phyloP scores from a whole-genome alignment of 2,113 vertebrate species.

The Malurus elegans region DNA sequence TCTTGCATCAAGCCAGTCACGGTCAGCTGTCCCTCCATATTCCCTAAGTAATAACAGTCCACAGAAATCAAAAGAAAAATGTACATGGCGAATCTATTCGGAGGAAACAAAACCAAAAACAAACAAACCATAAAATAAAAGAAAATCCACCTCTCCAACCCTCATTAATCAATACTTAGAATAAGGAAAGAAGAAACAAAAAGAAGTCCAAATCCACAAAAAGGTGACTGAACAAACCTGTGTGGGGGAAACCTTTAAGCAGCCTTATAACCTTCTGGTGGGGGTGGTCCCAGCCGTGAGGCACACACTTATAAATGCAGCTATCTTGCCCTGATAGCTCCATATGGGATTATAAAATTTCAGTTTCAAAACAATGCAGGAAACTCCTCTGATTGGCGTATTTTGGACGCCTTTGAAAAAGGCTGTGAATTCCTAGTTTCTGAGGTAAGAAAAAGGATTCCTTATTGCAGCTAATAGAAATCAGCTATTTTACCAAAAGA shows the following conservation, averaged over 20 bases:
- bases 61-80: background rate
- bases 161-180: background rate
- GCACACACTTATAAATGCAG: background rate
- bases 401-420: background rate
- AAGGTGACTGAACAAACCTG: background rate
- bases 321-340: background rate
- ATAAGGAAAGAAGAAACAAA: background rate
- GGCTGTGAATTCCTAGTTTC: background rate
- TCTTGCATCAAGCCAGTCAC: background rate
- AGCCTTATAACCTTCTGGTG: background rate
- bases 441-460: background rate
- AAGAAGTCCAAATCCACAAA: background rate
- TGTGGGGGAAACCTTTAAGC: background rate
- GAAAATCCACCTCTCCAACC: background rate
- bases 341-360: background rate
- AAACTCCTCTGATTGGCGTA: background rate
- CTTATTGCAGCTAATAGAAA: background rate
- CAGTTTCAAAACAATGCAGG: background rate
- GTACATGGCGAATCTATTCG: background rate
- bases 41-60: background rate
- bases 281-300: background rate
- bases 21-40: background rate
- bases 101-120: background rate
- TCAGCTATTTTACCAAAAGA: background rate
- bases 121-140: background rate